Percentiles rank a stretch among this genome's conserved stretches.
Conservation (phyloP, 2,888 invertebrate genomes). For the Polietes domitor region DNA sequence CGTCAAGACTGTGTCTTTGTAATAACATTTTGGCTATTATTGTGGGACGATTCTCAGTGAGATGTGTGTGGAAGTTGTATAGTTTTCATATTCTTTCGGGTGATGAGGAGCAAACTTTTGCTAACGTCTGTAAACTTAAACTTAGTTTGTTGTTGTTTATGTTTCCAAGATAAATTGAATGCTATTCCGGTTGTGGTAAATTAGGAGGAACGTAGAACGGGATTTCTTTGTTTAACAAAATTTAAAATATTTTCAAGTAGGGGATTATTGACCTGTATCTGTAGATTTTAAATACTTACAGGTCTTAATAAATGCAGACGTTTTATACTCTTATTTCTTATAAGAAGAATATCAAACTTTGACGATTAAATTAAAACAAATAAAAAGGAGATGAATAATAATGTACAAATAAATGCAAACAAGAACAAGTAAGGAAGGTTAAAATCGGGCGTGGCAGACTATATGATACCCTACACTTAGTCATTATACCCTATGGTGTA, state of each 20-base stretch:
- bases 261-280: constrained; percentile 1
- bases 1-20: constrained; percentile 15
- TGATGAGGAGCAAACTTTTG: background rate
- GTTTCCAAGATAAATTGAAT: constrained; percentile 10
- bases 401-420: too few relatives aligned
- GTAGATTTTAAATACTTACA: too few relatives aligned
- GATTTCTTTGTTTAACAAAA: background rate
- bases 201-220: background rate
- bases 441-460: too few relatives aligned
- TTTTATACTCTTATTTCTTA: too few relatives aligned
- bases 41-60: background rate
- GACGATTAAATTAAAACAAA: too few relatives aligned
- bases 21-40: constrained; percentile 7
- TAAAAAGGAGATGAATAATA: too few relatives aligned
- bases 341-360: too few relatives aligned
- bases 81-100: background rate
- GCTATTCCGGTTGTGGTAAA: constrained; percentile 14
- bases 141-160: background rate
- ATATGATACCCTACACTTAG: too few relatives aligned
- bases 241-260: background rate
- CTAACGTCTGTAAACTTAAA: constrained; percentile 21
- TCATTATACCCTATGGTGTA: too few relatives aligned
- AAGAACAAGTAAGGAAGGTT: too few relatives aligned
- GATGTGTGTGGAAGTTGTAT: background rate
- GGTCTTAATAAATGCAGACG: too few relatives aligned